Base-by-base conservation (phyloP, 2,888 invertebrate species). In the Platypus cylindrus region DNA sequence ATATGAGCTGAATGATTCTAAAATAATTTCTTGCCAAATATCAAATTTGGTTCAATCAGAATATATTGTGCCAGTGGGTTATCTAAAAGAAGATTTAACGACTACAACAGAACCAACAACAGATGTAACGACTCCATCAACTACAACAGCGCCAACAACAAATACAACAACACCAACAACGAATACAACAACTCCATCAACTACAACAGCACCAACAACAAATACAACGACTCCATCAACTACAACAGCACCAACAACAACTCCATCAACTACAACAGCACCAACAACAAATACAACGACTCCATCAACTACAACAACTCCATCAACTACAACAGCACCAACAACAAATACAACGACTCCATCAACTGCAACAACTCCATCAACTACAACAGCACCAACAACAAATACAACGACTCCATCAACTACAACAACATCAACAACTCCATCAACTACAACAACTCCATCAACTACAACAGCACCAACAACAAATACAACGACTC, bases 221-320 rank as follows among this genome's bases (percentile, higher is more conserved):
- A 24, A n/a, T 24, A 24, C 24, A 7, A 24, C 9, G 11, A 24
- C 24, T n/a, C 4, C 24, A 24, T 11, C 24, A 24, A n/a, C 24
- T 24, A n/a, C 24, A 4, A 24, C 3, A n/a, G 12, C 24, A n/a
- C n/a, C 24, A 5, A 5, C 5, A 5, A 24, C 5, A 5, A 24
- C n/a, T n/a, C 4, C 24, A 12, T 11, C 4, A 7, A 24, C 24
- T 11, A 24, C 24, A 20, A 20, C 5, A 7, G 7, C 20, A 7
- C 5, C 20, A 7, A 7, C 20, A 20, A 20, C 20, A 5, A 20
- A 9, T 24, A 24, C 5, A 3, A 24, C 24, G 4, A 24, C 24
- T n/a, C 4, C n/a, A n/a, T n/a, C n/a, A n/a, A n/a, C 24, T 9
- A 24, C 24, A 24, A 24, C 24, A 24, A 24, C 24, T 24, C 24